Conservation (phyloP, 2,888 invertebrate species). For the Dyspetes luteomarginatus region DNA sequence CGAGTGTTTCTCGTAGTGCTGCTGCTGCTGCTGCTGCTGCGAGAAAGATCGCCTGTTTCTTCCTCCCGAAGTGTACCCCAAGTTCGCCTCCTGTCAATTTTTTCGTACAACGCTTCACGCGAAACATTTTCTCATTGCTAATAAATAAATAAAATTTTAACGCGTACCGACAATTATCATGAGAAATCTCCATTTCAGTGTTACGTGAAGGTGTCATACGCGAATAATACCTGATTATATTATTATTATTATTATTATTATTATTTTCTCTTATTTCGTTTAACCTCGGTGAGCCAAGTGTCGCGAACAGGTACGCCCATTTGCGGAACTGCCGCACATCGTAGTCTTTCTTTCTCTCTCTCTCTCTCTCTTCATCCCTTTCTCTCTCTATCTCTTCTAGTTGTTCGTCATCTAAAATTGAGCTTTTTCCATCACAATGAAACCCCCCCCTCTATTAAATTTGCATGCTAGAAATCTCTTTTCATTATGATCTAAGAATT, state of each 20-base stretch:
- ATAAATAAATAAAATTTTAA: too few relatives aligned
- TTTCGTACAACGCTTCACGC: neutral
- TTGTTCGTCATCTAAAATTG: neutral
- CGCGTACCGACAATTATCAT: neutral
- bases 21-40: slow-evolving; percentile 55
- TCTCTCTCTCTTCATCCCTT: slow-evolving; percentile 20
- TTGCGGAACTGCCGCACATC: slow-evolving; percentile 49
- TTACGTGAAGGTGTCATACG: slow-evolving; percentile 44
- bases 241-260: neutral
- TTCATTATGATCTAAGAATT: too few relatives aligned
- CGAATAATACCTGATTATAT: slow-evolving; percentile 18
- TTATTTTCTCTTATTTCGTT: slow-evolving; percentile 22
- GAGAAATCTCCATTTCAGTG: slow-evolving; percentile 12
- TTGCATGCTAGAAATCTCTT: too few relatives aligned
- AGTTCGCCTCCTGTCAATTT: slow-evolving; percentile 60
- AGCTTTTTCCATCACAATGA: slow-evolving; percentile 28
- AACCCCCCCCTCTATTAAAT: too few relatives aligned
- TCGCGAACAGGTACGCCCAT: slow-evolving; percentile 70
- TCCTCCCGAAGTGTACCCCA: slow-evolving; percentile 50
- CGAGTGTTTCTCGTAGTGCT: slow-evolving; percentile 61
- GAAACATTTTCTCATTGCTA: neutral
- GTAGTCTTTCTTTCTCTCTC: slow-evolving; percentile 5
- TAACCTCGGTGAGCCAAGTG: slow-evolving; percentile 51
- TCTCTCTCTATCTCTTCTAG: neutral
- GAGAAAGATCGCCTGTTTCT: slow-evolving; percentile 55